phyloP scores from a whole-genome alignment of 1,140 invertebrate species.

The Drosophila pruinosa region DNA sequence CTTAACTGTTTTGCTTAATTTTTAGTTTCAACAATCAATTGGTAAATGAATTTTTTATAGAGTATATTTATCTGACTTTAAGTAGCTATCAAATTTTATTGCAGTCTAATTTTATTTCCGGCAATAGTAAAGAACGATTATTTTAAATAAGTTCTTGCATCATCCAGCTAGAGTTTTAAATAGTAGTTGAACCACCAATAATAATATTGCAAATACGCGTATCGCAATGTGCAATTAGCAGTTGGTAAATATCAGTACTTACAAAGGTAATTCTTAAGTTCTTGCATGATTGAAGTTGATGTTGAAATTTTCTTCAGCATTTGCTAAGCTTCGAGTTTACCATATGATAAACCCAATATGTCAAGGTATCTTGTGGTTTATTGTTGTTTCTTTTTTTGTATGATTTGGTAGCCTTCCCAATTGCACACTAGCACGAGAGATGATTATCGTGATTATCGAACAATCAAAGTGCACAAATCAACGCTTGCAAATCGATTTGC shows the following conservation, averaged over 20 bases:
- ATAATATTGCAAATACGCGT: background rate
- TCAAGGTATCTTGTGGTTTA: conserved; percentile 43
- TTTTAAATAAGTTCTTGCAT: conserved; percentile 15
- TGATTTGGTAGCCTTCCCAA: conserved; percentile 17
- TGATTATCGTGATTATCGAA: conserved; percentile 44
- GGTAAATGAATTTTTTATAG: background rate
- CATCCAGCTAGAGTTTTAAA: conserved; percentile 12
- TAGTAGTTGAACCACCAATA: background rate
- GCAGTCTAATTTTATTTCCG: background rate
- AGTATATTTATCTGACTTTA: background rate
- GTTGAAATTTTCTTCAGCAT: conserved; percentile 11
- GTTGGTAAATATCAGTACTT: conserved; percentile 19
- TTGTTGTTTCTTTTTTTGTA: conserved; percentile 3
- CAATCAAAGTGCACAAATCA: conserved; percentile 31
- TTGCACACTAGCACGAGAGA: conserved; percentile 29
- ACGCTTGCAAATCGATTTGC: conserved; percentile 14
- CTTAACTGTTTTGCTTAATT: too few species aligned
- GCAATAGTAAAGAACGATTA: background rate
- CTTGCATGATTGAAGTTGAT: conserved; percentile 6
- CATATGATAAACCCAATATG: conserved; percentile 12
- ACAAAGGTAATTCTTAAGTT: conserved; percentile 7
- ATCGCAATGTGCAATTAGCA: conserved; percentile 19
- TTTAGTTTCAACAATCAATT: background rate
- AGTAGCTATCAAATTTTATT: background rate
- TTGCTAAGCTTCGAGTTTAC: background rate